Evolutionary conservation across 2,797 vertebrate species (phyloP).

Genomic region (Spondyliosoma cantharus): DNA sequence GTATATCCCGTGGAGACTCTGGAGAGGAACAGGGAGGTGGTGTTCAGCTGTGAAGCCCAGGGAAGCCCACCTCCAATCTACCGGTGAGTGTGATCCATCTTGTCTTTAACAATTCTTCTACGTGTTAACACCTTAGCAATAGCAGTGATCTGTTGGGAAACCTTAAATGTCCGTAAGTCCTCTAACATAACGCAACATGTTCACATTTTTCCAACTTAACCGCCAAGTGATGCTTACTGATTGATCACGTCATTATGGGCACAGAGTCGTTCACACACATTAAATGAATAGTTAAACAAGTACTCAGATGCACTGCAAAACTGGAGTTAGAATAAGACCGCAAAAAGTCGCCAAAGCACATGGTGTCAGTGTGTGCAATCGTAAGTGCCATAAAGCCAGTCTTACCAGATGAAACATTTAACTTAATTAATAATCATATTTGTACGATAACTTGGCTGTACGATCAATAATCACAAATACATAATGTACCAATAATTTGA

Average conservation of each 20-base stretch:
- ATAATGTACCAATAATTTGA: too few relatives aligned
- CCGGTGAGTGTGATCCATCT: conserved; percentile 82
- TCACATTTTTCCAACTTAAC: not conserved
- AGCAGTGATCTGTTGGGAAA: not conserved
- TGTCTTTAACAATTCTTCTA: not conserved
- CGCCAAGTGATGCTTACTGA: not conserved
- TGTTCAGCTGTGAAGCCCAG: conserved; percentile 93
- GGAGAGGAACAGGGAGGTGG: conserved; percentile 93
- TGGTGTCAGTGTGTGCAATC: too few relatives aligned
- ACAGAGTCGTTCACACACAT: not conserved
- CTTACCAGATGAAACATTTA: too few relatives aligned
- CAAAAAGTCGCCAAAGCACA: too few relatives aligned
- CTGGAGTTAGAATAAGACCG: too few relatives aligned
- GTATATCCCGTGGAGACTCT: conserved; percentile 92
- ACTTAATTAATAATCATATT: too few relatives aligned
- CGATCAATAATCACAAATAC: too few relatives aligned
- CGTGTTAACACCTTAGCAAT: conserved; percentile 9
- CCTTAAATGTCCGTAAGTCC: not conserved
- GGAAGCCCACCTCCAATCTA: conserved; percentile 90
- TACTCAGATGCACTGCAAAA: not conserved
- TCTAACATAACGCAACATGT: not conserved
- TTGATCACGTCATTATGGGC: not conserved
- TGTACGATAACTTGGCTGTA: too few relatives aligned
- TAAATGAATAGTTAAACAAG: not conserved
- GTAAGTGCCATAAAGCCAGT: not conserved